These are phyloP conservation scores for Hyperoplus immaculatus DNA, from an alignment of 2,797 vertebrate species.

Conservation along the genomic window DNA sequence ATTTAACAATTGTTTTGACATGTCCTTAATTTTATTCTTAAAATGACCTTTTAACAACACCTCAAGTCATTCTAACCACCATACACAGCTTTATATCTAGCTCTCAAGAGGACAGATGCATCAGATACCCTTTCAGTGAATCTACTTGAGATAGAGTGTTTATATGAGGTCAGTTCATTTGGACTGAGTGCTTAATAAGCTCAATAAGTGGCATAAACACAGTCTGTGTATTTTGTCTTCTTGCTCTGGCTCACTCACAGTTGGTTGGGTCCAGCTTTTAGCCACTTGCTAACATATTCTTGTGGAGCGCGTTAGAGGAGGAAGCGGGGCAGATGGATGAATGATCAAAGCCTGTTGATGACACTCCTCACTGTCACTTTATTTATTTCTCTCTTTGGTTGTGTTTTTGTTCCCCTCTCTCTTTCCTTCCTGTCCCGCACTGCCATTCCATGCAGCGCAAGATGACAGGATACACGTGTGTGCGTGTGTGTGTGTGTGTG, in stretches of 20 bases:
- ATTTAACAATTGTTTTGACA: not conserved
- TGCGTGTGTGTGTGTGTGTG: conserved; percentile 30
- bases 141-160: conserved; percentile 53
- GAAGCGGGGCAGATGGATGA: conserved; percentile 36
- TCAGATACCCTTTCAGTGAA: conserved; percentile 34
- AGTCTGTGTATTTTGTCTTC: conserved; percentile 24
- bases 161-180: conserved; percentile 56
- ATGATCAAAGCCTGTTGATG: conserved; percentile 61
- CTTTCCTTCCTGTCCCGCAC: conserved; percentile 42
- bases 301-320: conserved; percentile 29
- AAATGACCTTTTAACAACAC: conserved; percentile 3
- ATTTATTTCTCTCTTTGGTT: conserved; percentile 65
- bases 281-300: conserved; percentile 4
- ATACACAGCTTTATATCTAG: not conserved
- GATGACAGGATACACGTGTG: conserved; percentile 22
- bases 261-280: conserved; percentile 1
- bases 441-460: conserved; percentile 8
- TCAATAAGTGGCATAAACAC: conserved; percentile 57
- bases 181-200: conserved; percentile 41
- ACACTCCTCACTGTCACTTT: conserved; percentile 53
- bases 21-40: conserved; percentile 3
- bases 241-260: conserved; percentile 41
- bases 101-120: conserved; percentile 27
- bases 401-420: conserved; percentile 62
- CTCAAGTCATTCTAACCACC: not conserved